Conservation (phyloP, 2,113 vertebrate species). For the Capreolus pygargus region DNA sequence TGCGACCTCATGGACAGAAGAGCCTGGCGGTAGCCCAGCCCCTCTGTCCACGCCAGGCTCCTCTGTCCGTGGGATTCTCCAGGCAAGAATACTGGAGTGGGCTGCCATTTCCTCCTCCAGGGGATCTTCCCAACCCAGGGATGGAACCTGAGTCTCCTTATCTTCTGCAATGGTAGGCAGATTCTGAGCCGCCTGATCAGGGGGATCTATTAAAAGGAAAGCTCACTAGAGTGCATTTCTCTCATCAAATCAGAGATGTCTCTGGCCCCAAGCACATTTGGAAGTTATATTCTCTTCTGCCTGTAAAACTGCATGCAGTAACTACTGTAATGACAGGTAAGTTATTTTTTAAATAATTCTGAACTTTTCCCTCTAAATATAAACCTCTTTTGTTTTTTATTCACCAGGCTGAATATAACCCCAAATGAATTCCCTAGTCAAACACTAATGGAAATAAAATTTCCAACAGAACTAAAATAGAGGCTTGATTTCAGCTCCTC, state of each 20-base stretch:
- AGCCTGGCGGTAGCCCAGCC: background rate
- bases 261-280: background rate
- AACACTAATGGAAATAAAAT: background rate
- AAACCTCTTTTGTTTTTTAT: background rate
- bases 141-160: background rate
- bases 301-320: background rate
- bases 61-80: background rate
- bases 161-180: background rate
- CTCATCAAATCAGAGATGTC: slow-evolving; percentile 20
- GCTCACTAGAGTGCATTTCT: slow-evolving; percentile 63
- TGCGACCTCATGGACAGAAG: background rate
- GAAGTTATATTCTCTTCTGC: background rate
- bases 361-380: background rate
- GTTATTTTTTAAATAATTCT: background rate
- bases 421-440: background rate
- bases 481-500: background rate
- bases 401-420: background rate
- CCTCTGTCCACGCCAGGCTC: background rate
- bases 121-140: background rate
- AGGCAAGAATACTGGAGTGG: background rate
- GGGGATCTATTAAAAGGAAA: slow-evolving; percentile 74
- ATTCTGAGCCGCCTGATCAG: slow-evolving; percentile 55
- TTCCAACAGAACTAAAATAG: background rate
- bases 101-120: background rate
- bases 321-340: background rate